Base-by-base conservation (phyloP, 2,797 vertebrate species). In the Hemitrygon akajei region DNA sequence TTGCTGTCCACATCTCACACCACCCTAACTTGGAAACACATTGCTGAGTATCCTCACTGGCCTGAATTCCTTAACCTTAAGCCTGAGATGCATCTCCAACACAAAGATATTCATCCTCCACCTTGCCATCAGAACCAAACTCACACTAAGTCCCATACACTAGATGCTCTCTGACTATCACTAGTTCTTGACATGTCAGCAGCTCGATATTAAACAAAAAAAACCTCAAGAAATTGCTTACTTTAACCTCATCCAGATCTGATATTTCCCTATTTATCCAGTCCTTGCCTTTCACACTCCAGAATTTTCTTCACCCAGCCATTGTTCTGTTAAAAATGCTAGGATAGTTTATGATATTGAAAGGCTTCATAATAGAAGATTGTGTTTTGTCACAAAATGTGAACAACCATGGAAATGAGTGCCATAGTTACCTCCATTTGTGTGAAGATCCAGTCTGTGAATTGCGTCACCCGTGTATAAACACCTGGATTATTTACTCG, bases 401-500 rank as follows among this genome's bases (percentile, higher is more conserved):
- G 14, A 22, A 20, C 37, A 2, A 69, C 14, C n/a, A 69, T 37
- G 9, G 16, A 37, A 22, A 37, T 3, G 16, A 66, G n/a, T 0
- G 18, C 4, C 40, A 27, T 93, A 14, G 5, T 75, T 93, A 99
- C 98, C 98, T 98, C 98, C 97, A 98, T 98, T 27, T 95, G 97
- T 95, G 96, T 97, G 94, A 98, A 97, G 91, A 99, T 97, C 98
- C 98, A 99, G 71, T 97, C 94, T 7, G 98, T 96, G 60, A 98
- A 93, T 94, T 97, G 96, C 0, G 95, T 96, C 95, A 99, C 97
- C 0, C 95, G 97, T 2, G 98, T 97, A 95, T 99, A 99, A 84
- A 99, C 97, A 0, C 98, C 98, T 0, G 98, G 98, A 89, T 96
- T 98, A 94, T 98, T 96, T 93, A 0, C 95, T 94, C 96, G 93